A percentile compares a stretch with the other conserved stretches of the same genome.
These are phyloP conservation scores for Torymus auratus DNA, from an alignment of 2,888 invertebrate species.

Conservation along the genomic window DNA sequence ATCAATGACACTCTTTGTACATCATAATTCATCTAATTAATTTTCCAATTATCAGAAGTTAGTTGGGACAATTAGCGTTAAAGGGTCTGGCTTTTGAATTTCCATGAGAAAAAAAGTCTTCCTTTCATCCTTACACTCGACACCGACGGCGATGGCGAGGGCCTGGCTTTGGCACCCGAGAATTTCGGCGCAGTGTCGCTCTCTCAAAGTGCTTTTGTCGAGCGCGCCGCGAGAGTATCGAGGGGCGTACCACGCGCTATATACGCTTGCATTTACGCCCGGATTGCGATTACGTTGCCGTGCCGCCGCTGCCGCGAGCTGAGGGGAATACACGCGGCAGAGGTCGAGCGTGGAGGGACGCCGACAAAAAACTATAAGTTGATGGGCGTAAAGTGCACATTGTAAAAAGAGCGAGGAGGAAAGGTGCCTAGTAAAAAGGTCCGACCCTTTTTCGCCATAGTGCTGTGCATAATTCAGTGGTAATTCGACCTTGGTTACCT, in stretches of 20 bases:
- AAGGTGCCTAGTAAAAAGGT: not conserved
- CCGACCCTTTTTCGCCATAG: conserved; percentile 14
- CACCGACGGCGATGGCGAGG: not conserved
- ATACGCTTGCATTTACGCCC: conserved; percentile 6
- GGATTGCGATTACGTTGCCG: not conserved
- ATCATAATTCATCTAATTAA: too few relatives aligned
- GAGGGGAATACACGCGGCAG: not conserved
- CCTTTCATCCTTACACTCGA: conserved; percentile 17
- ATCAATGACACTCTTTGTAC: too few relatives aligned
- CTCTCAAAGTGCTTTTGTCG: conserved; percentile 39
- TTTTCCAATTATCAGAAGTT: too few relatives aligned
- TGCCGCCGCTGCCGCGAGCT: too few relatives aligned
- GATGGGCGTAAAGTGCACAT: conserved; percentile 7
- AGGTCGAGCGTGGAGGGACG: not conserved
- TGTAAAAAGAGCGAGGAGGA: not conserved
- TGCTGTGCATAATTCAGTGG: not conserved
- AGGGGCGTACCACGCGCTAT: not conserved
- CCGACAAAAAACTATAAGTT: conserved; percentile 14
- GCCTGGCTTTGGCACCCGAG: conserved; percentile 23
- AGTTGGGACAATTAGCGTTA: not conserved
- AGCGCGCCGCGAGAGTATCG: conserved; percentile 19
- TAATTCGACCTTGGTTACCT: not conserved
- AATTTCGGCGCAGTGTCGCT: conserved; percentile 3
- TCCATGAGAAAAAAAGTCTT: not conserved
- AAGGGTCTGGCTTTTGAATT: not conserved